Evolutionary conservation across 2,888 invertebrate genomes (phyloP), one percentile per base, ranked within the genome.

Genomic region (Diplazon laetatorius): DNA sequence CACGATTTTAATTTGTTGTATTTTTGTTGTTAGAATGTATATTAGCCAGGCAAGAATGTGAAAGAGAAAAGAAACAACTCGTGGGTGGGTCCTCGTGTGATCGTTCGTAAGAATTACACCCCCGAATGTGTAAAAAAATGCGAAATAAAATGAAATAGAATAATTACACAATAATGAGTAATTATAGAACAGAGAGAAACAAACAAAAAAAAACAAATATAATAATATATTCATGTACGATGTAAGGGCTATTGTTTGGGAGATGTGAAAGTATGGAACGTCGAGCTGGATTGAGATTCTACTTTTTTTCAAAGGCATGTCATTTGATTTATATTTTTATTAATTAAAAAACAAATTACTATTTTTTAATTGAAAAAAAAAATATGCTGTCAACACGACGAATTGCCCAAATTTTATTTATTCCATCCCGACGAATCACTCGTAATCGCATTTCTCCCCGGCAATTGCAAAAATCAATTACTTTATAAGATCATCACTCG

Each of bases 211-310:
- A n/a, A n/a, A n/a, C n/a, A n/a, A n/a, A n/a, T n/a, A n/a, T n/a
- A n/a, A 78, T 81, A 82, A 82, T 82, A 82, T 82, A 82, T 81
- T 81, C 78, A 71, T 79, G 74, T 75, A 75, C 42, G 73, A 63
- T 65, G 35, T 74, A 81, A 68, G 72, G 44, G 59, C 6, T 5
- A 30, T 30, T 30, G 30, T 30, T 30, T 5, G 30, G 30, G 6
- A 30, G 6, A 30, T 30, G 2, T 30, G 30, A 2, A 6, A 30
- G 30, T n/a, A n/a, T n/a, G n/a, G n/a, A n/a, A n/a, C n/a, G n/a
- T n/a, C n/a, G n/a, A n/a, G n/a, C n/a, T n/a, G n/a, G n/a, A n/a
- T n/a, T n/a, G n/a, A n/a, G n/a, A n/a, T n/a, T n/a, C n/a, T n/a
- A n/a, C n/a, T n/a, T n/a, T n/a, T n/a, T n/a, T n/a, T n/a, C n/a